These are phyloP conservation scores for Eristalis tenax DNA, from an alignment of 2,888 invertebrate species.

Conservation along the genomic window DNA sequence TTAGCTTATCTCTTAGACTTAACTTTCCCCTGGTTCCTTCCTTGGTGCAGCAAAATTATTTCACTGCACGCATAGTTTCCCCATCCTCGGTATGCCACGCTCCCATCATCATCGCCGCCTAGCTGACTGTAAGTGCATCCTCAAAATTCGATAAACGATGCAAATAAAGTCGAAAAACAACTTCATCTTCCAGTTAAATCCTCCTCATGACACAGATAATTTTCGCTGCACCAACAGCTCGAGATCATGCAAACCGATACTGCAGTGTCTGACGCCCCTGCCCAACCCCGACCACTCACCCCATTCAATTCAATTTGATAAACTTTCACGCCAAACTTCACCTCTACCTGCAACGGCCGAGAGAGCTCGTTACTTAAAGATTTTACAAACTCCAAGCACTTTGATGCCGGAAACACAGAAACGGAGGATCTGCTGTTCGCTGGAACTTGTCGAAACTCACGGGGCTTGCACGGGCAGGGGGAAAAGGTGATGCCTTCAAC, in stretches of 20 bases:
- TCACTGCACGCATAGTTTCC: not conserved
- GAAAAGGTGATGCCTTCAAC: not conserved
- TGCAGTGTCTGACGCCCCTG: not conserved
- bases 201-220: not conserved
- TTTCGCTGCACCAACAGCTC: not conserved
- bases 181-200: not conserved
- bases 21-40: not conserved
- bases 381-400: constrained; percentile 3
- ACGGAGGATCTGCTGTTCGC: not conserved
- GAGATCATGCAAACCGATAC: not conserved
- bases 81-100: not conserved
- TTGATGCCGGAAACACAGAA: constrained; percentile 3
- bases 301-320: constrained; percentile 28
- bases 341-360: not conserved
- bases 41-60: not conserved
- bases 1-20: not conserved
- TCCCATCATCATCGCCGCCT: not conserved
- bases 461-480: not conserved
- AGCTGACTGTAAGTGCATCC: not conserved
- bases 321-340: constrained; percentile 35
- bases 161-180: not conserved
- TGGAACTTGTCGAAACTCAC: not conserved
- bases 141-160: not conserved
- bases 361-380: constrained; percentile 9
- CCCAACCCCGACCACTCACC: not conserved